These are phyloP conservation scores for Dicentrarchus labrax DNA, from an alignment of 2,113 vertebrate species.

Conservation along the genomic window DNA sequence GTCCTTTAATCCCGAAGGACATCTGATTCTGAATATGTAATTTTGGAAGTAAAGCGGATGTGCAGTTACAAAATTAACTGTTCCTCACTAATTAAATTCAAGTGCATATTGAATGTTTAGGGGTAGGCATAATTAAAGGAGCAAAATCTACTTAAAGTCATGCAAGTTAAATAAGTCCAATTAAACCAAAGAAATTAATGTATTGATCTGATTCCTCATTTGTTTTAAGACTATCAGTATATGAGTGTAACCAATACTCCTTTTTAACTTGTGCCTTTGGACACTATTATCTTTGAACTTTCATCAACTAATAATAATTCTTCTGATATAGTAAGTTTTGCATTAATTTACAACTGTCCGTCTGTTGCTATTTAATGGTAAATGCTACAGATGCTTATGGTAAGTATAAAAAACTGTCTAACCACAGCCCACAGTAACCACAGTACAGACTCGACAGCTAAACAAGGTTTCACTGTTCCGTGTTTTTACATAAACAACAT, in stretches of 20 bases:
- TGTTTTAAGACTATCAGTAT: conserved; percentile 42
- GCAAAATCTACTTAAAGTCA: conserved; percentile 68
- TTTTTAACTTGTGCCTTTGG: conserved; percentile 12
- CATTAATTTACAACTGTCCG: neutral
- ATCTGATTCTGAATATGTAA: conserved; percentile 62
- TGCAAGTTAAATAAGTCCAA: conserved; percentile 75
- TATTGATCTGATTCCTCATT: conserved; percentile 73
- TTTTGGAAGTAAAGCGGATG: conserved; percentile 51
- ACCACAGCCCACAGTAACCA: neutral
- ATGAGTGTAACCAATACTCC: conserved; percentile 25
- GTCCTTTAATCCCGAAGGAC: conserved; percentile 25
- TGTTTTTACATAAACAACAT: conserved; percentile 10
- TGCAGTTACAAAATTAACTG: conserved; percentile 65
- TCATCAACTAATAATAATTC: neutral
- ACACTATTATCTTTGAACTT: neutral
- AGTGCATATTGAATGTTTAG: conserved; percentile 70
- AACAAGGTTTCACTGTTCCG: neutral
- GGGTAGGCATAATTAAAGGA: conserved; percentile 70
- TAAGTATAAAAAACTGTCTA: neutral
- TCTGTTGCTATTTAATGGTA: neutral
- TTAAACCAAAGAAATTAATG: conserved; percentile 71
- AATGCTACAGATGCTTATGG: neutral
- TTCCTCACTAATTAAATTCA: conserved; percentile 69
- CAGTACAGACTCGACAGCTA: neutral
- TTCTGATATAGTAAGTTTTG: neutral